These are phyloP conservation scores for Plagodis dolabraria DNA, from an alignment of 2,888 invertebrate species.

Conservation along the genomic window DNA sequence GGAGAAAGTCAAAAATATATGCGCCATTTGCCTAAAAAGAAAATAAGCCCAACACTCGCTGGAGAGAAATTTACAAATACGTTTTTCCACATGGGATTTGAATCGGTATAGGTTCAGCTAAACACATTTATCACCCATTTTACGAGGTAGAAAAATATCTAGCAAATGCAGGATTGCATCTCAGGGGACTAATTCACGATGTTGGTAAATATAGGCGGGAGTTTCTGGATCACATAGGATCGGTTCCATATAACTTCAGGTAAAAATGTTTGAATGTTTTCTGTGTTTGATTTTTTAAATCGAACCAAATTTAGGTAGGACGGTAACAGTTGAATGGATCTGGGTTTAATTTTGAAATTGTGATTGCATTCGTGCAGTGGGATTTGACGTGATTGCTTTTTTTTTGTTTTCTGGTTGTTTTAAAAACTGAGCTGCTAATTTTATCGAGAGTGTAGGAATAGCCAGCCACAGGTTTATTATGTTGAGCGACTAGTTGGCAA, in stretches of 20 bases:
- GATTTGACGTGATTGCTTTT: neutral
- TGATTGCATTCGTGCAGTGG: constrained; percentile 13
- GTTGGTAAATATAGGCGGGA: constrained; percentile 27
- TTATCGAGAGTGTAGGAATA: no score
- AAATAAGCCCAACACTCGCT: constrained; percentile 32
- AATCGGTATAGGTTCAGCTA: constrained; percentile 31
- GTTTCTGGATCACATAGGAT: constrained; percentile 9
- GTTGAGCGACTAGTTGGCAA: no score
- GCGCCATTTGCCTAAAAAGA: constrained; percentile 38
- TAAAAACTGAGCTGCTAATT: no score
- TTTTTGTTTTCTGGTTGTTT: no score
- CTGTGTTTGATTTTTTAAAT: constrained; percentile 10
- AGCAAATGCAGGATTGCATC: constrained; percentile 36
- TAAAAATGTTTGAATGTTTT: constrained; percentile 1
- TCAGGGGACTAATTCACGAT: constrained; percentile 35
- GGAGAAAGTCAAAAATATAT: constrained; percentile 32
- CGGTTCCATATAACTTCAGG: constrained; percentile 6
- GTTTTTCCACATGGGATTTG: constrained; percentile 35
- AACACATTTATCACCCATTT: constrained; percentile 39
- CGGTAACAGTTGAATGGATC: constrained; percentile 7
- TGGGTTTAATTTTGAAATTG: constrained; percentile 4
- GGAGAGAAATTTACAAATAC: constrained; percentile 38
- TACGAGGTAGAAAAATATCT: constrained; percentile 34
- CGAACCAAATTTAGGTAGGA: neutral
- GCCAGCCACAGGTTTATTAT: no score